Evolutionary conservation across 2,113 vertebrate species (phyloP).

Genomic region (Rhea pennata): DNA sequence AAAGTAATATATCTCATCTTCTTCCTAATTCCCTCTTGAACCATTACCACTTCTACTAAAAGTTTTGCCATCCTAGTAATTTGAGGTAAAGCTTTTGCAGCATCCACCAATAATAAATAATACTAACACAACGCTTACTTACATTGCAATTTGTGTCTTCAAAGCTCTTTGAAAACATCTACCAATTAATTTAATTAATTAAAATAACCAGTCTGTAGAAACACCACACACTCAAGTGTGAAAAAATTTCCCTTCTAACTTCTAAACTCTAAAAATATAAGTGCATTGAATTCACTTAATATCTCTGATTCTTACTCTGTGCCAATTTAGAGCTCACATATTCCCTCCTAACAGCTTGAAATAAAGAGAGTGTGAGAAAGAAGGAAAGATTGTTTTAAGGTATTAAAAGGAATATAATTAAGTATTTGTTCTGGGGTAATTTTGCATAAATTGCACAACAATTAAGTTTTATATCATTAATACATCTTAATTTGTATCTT

Average conservation of each 20-base stretch:
- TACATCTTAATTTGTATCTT: constrained; percentile 70
- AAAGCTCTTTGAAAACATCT: constrained; percentile 36
- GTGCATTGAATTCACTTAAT: constrained; percentile 39
- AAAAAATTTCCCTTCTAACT: neutral
- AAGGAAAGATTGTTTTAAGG: constrained; percentile 57
- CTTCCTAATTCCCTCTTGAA: neutral
- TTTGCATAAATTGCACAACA: constrained; percentile 68
- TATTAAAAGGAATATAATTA: constrained; percentile 74
- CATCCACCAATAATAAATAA: neutral
- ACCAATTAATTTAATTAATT: constrained; percentile 60
- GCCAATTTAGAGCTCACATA: constrained; percentile 53
- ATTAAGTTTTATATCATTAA: constrained; percentile 67
- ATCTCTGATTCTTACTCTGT: constrained; percentile 34
- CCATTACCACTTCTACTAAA: neutral
- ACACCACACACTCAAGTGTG: neutral
- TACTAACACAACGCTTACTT: neutral
- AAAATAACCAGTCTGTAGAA: constrained; percentile 41
- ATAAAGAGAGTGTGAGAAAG: neutral
- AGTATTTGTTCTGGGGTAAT: constrained; percentile 76
- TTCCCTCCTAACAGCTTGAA: constrained; percentile 37
- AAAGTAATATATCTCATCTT: neutral
- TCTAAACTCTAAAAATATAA: constrained; percentile 27
- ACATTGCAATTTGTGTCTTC: neutral
- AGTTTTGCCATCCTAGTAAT: neutral
- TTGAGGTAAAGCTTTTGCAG: neutral